phyloP scores from a whole-genome alignment of 2,888 invertebrate species.

The Diloba caeruleocephala region DNA sequence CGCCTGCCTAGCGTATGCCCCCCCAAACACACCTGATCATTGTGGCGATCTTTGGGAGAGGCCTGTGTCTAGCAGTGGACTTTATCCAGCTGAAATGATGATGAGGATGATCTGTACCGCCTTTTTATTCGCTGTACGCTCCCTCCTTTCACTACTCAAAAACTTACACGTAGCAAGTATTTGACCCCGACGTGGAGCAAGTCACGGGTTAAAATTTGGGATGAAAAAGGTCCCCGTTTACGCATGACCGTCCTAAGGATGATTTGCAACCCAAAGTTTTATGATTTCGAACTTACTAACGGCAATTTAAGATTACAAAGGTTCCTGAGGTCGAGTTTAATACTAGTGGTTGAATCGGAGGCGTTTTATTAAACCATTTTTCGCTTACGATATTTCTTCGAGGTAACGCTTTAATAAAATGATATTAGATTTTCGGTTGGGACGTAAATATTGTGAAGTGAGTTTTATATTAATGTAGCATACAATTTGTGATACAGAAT shows the following conservation, averaged over 20 bases:
- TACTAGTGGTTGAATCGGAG: slow-evolving; percentile 23
- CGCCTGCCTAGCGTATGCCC: too few species aligned
- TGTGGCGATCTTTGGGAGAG: too few species aligned
- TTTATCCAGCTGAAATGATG: too few species aligned
- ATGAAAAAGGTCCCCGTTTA: slow-evolving; percentile 46
- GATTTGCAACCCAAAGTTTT: slow-evolving; percentile 55
- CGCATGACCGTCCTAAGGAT: slow-evolving; percentile 47
- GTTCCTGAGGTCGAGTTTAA: slow-evolving; percentile 44
- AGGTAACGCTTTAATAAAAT: slow-evolving; percentile 33
- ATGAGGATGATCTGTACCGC: too few species aligned
- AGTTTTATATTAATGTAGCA: not conserved
- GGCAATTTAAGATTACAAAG: slow-evolving; percentile 52
- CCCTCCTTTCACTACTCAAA: slow-evolving; percentile 20
- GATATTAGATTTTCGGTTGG: slow-evolving; percentile 28
- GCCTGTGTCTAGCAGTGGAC: too few species aligned
- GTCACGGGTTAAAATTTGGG: slow-evolving; percentile 55
- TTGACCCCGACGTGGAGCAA: slow-evolving; percentile 39
- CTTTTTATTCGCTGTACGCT: slow-evolving; percentile 17
- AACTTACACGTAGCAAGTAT: slow-evolving; percentile 27
- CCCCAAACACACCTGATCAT: too few species aligned
- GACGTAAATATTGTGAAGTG: slow-evolving; percentile 26
- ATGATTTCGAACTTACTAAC: slow-evolving; percentile 47
- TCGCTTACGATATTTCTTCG: slow-evolving; percentile 18
- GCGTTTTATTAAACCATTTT: slow-evolving; percentile 36
- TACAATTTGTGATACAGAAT: slow-evolving; percentile 1